Evolutionary conservation across 1,140 invertebrate species (phyloP), one percentile per base, ranked within the genome.

Genomic region (Anthonomus grandis): DNA sequence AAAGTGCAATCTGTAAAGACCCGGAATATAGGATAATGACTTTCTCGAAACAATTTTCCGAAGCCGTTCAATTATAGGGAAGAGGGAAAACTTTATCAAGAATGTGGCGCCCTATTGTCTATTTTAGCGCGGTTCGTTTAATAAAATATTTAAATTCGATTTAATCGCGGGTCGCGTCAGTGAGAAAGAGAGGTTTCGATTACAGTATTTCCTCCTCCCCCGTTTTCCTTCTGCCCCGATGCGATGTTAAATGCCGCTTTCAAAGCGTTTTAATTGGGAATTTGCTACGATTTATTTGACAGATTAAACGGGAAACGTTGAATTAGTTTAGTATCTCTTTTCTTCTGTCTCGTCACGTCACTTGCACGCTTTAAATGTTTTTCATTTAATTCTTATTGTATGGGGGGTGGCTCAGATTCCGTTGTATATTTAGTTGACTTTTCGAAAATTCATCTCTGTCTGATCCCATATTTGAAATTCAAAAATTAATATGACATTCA

Each of bases 81-180:
- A 57, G 50, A 57, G 38, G 47, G 46, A 57, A 57, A 57, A 57
- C 55, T 57, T 57, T 57, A 57, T 57, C 55, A 57, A 57, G 55
- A 57, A 57, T 57, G 55, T 57, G 55, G 37, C 55, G 50, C 55
- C 55, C 55, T 47, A 57, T 57, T 57, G 55, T 57, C 55, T 57
- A 50, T 50, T 57, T 57, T 31, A 57, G 47, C 44, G 37, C 27
- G 46, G 17, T 19, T 39, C 27, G 37, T 57, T 57, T 57, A 57
- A 57, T 57, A 49, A 57, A 57, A 57, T 50, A 57, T 57, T 57
- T 57, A 50, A 57, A 57, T 57, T 37, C 13, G 38, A 4, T 52
- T 52, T 52, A 52, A 42, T 42, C 24, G 17, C 17, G 21, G 24
- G 27, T 31, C 27, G n/a, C 27, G 8, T 31, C 27, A 31, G 8